Conservation (phyloP, 2,113 vertebrate genomes). For the Mustela nigripes region DNA sequence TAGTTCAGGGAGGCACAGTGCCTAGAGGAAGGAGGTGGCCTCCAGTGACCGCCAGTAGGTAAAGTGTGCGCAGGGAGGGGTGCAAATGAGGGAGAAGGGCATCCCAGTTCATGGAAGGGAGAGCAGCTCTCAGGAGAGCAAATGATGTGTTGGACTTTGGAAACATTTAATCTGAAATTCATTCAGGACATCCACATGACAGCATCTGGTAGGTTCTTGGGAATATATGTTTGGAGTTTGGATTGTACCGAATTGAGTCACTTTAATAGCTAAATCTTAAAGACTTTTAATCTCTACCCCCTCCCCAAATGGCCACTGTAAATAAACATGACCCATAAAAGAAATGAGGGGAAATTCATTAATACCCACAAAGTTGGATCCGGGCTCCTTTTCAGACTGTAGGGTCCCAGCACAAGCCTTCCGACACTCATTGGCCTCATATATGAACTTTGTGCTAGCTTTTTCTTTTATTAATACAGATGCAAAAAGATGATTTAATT, state of each 20-base stretch:
- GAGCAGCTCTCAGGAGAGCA: background rate
- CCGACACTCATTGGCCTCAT: background rate
- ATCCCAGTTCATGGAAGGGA: too few species aligned
- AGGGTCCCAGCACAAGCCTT: background rate
- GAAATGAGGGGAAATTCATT: background rate
- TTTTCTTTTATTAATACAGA: background rate
- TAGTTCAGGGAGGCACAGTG: too few species aligned
- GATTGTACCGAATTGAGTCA: background rate
- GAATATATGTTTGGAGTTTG: background rate
- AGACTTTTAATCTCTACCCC: background rate
- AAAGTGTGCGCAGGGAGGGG: rapidly evolving
- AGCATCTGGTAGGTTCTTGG: background rate
- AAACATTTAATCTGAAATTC: background rate
- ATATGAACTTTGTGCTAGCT: background rate
- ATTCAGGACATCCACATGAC: background rate
- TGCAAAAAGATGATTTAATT: background rate
- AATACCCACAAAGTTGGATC: too few species aligned
- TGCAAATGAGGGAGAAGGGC: rapidly evolving
- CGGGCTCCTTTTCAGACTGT: background rate
- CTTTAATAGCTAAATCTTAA: background rate
- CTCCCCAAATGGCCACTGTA: background rate
- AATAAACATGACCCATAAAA: background rate
- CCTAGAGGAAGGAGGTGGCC: background rate
- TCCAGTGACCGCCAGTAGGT: background rate
- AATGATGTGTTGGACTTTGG: background rate